Conservation (phyloP, 2,888 invertebrate species). For the Andricus quercusramuli region DNA sequence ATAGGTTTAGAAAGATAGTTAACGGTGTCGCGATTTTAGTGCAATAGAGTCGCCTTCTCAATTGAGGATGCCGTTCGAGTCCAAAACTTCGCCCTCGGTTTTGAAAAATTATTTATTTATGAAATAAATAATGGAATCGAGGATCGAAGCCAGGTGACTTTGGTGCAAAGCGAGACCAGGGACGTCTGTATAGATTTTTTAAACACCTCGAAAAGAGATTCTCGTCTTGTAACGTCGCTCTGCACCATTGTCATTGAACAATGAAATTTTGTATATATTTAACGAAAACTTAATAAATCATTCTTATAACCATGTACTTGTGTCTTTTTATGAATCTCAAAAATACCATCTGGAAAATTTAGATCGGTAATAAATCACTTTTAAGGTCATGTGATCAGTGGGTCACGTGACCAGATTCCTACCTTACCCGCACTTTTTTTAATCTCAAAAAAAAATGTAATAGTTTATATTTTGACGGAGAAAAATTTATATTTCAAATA, state of each 20-base stretch:
- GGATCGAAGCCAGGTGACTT: constrained; percentile 65
- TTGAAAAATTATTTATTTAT: constrained; percentile 50
- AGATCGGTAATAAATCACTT: no score
- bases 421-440: no score
- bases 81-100: constrained; percentile 27
- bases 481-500: no score
- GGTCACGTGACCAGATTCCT: no score
- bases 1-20: constrained; percentile 19
- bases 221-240: constrained; percentile 72
- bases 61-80: constrained; percentile 23
- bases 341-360: no score
- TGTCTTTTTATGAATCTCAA: background rate
- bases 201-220: constrained; percentile 51
- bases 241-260: constrained; percentile 72
- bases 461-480: no score
- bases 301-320: constrained; percentile 2
- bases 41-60: constrained; percentile 14
- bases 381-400: no score
- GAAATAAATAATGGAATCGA: constrained; percentile 47
- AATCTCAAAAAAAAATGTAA: no score
- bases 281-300: constrained; percentile 32
- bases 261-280: constrained; percentile 36
- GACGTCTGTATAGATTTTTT: constrained; percentile 68
- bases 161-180: constrained; percentile 77
- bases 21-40: constrained; percentile 35